Evolutionary conservation across 2,797 vertebrate genomes (phyloP), one percentile per base, ranked within the genome.

Genomic region (Smutsia temminckii): DNA sequence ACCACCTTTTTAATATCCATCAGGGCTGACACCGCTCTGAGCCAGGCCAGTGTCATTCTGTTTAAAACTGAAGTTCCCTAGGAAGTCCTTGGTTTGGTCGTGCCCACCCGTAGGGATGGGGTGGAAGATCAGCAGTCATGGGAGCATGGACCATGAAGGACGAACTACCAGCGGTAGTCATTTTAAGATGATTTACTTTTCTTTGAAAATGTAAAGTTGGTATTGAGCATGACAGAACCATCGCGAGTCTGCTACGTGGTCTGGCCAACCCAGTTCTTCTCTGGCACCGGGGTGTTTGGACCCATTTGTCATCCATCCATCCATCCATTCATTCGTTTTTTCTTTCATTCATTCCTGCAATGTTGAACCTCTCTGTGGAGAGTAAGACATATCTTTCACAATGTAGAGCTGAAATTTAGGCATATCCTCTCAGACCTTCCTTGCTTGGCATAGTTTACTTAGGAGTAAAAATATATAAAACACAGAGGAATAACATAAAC

Each of bases 401-500:
- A 21, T 25, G 49, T 86, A 71, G 71, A 34, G 9, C 53, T 89
- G 87, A 92, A 85, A 93, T 88, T 49, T 64, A 71, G 42, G 29
- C 14, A 29, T 63, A 9, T 46, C 9, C 37, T 72, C 74, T 85
- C 49, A 86, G 74, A 63, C 42, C 8, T 85, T 72, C 68, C 55
- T 64, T 79, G 77, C 59, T 75, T 86, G 46, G 32, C 75, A 7
- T 16, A 21, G 49, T 94, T 94, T 92, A 55, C 59, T 93, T 91
- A 68, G 53, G 27, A 94, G 66, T 93, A 69, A 92, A 87, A 90
- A 85, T 92, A 61, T 37, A 23, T 87, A 85, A 92, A 88, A 57
- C 21, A 51, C 25, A 61, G n/a, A 92, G 69, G 77, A 94, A 91
- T 93, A 91, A 23, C 25, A 23, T 63, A 93, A 85, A 66, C 77